Evolutionary conservation across 2,888 invertebrate genomes (phyloP), one percentile per base, ranked within the genome.

Genomic region (Choreutis nemorana): DNA sequence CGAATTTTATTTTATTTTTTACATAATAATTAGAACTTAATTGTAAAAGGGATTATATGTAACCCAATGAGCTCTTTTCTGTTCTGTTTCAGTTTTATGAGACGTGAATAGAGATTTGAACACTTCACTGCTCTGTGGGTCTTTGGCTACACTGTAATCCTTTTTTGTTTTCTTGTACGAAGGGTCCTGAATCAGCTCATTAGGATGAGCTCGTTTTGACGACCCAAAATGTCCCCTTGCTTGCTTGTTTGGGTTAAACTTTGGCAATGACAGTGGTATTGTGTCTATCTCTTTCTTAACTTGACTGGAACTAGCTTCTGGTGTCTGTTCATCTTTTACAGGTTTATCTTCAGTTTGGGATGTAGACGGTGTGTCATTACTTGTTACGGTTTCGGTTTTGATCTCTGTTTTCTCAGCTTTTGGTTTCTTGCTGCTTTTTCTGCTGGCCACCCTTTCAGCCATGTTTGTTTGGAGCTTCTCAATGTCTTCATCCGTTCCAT

Each of bases 31-130:
- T 4, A 25, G 10, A 22, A 5, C 31, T 77, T 72, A 90, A 73
- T 93, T 93, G 61, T 93, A 94, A 66, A 93, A 93, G 28, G 98
- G 98, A 81, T 98, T 98, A 52, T 94, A 97, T 0, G 98, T 98
- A 31, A 98, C 88, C 99, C 98, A 99, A 61, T 98, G 97, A 2
- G 95, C 95, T 44, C 90, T 86, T 24, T 87, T 83, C 60, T 97
- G 95, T 29, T 90, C 87, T 47, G 90, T 83, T 31, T 97, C 97
- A 30, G 85, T 87, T 50, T 90, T 84, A 55, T 95, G 95, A 5
- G 90, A 86, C 0, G 97, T 98, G 55, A 99, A 99, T 29, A 99
- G 64, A 2, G 97, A 97, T 64, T 98, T 99, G 56, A 91, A 95
- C 0, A 94, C 94, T 64, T 92, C 90, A 34, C 90, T 90, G 3